A percentile compares a stretch with the other conserved stretches of the same genome.
phyloP scores from a whole-genome alignment of 2,888 invertebrate genomes.

The Leucophenga maculata region DNA sequence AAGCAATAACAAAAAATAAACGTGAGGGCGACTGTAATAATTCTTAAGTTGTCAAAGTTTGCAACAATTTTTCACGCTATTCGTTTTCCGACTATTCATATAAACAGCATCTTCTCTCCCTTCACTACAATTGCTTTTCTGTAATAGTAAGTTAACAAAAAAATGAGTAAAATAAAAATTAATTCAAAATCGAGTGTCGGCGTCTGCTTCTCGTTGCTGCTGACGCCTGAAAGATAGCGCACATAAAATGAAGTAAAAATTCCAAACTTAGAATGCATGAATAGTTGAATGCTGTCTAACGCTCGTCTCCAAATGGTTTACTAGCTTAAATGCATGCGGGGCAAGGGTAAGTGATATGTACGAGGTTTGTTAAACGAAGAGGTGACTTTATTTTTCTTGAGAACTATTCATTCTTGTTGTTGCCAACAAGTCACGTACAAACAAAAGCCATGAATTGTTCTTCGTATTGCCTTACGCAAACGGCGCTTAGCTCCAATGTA shows the following conservation, averaged over 20 bases:
- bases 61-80: conserved; percentile 61
- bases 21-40: conserved; percentile 47
- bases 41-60: conserved; percentile 58
- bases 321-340: too few species aligned
- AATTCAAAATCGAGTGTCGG: conserved; percentile 24
- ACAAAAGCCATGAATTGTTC: too few species aligned
- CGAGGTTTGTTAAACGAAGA: too few species aligned
- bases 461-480: too few species aligned
- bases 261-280: conserved; percentile 17
- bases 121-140: neutral
- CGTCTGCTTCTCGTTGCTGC: neutral
- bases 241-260: neutral
- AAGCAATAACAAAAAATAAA: conserved; percentile 35
- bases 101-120: neutral
- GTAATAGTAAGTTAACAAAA: too few species aligned
- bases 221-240: neutral
- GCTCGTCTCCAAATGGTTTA: neutral
- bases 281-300: neutral
- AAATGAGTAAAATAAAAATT: conserved; percentile 13
- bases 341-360: neutral
- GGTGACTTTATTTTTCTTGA: too few species aligned
- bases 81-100: conserved; percentile 29
- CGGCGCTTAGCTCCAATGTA: too few species aligned
- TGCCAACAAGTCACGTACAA: too few species aligned
- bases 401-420: too few species aligned